phyloP scores from a whole-genome alignment of 2,888 invertebrate species.

The Melieria crassipennis region DNA sequence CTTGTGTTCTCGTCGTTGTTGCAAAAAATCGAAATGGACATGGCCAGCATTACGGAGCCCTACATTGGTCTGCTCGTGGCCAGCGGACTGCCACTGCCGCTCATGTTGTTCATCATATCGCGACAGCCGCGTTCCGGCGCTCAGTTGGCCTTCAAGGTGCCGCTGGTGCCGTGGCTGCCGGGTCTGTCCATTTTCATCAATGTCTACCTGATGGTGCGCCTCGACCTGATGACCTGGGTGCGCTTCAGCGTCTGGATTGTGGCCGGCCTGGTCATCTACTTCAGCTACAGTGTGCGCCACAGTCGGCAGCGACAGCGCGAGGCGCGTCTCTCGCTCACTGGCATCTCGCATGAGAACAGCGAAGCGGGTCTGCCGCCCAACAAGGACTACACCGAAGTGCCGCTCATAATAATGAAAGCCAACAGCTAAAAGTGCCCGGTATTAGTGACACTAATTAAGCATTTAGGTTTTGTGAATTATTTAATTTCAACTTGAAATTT shows the following conservation, averaged over 20 bases:
- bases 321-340: slow-evolving; percentile 45
- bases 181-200: slow-evolving; percentile 84
- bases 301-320: slow-evolving; percentile 61
- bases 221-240: slow-evolving; percentile 82
- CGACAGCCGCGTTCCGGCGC: slow-evolving; percentile 73
- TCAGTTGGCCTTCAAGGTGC: slow-evolving; percentile 76
- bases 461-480: too few relatives aligned
- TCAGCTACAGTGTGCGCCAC: slow-evolving; percentile 70
- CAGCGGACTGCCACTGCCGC: slow-evolving; percentile 52
- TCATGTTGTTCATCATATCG: slow-evolving; percentile 69
- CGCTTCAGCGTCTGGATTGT: slow-evolving; percentile 82
- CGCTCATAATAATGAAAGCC: slow-evolving; percentile 44
- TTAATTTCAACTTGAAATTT: too few relatives aligned
- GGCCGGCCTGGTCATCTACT: slow-evolving; percentile 71
- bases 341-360: slow-evolving; percentile 46
- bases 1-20: slow-evolving; percentile 54
- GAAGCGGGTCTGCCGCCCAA: slow-evolving; percentile 41
- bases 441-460: too few relatives aligned
- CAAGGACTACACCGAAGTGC: slow-evolving; percentile 39
- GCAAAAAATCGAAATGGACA: slow-evolving; percentile 54
- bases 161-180: slow-evolving; percentile 83
- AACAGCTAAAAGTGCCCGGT: slow-evolving; percentile 32
- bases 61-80: slow-evolving; percentile 48
- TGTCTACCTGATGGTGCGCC: slow-evolving; percentile 78
- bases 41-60: slow-evolving; percentile 39